phyloP scores from a whole-genome alignment of 2,113 vertebrate genomes.

The Ginglymostoma cirratum region DNA sequence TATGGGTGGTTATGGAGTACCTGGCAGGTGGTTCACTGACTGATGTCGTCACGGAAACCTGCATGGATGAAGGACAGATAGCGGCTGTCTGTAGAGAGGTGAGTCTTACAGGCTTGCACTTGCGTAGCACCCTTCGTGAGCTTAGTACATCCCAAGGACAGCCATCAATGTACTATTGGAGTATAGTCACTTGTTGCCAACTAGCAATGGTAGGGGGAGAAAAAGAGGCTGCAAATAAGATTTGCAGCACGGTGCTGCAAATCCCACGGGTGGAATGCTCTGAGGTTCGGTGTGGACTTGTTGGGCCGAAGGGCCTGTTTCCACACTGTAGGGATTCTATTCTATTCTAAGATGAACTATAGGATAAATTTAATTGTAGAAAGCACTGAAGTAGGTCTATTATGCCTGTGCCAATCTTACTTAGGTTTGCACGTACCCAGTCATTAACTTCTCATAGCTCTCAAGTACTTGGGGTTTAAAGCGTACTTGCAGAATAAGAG shows the following conservation, averaged over 20 bases:
- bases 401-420: background rate
- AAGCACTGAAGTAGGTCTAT: background rate
- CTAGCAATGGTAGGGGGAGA: background rate
- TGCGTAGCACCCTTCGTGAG: background rate
- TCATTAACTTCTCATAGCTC: background rate
- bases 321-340: too few relatives aligned
- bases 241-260: too few relatives aligned
- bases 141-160: too few relatives aligned
- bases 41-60: conserved; percentile 90
- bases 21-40: conserved; percentile 91
- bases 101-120: conserved; percentile 39
- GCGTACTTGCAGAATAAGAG: background rate
- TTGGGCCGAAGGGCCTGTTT: too few relatives aligned
- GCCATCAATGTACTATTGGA: too few relatives aligned
- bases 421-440: background rate
- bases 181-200: background rate
- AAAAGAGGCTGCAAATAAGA: background rate
- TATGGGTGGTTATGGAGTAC: conserved; percentile 99
- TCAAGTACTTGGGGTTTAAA: background rate
- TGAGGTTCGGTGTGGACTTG: too few relatives aligned
- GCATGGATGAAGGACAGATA: conserved; percentile 95
- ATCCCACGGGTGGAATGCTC: too few relatives aligned
- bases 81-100: conserved; percentile 95
- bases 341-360: too few relatives aligned
- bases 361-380: background rate